phyloP scores from a whole-genome alignment of 1,140 invertebrate genomes.

The Leptopilina clavipes region DNA sequence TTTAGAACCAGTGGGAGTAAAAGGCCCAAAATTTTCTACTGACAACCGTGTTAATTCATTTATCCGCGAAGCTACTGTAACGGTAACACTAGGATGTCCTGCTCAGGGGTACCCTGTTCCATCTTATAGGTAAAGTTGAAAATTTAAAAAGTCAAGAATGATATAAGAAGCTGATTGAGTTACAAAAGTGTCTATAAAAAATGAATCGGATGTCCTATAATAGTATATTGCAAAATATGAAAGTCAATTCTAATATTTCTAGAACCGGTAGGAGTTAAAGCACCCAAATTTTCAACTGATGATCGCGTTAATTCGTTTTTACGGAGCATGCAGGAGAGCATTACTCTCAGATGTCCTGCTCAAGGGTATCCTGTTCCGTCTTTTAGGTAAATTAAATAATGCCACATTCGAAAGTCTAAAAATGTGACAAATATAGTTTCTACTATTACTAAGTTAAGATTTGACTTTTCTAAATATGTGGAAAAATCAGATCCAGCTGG shows the following conservation, averaged over 20 bases:
- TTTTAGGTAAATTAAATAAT: slow-evolving; percentile 76
- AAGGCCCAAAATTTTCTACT: slow-evolving; percentile 79
- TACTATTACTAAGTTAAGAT: not conserved
- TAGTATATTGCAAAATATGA: not conserved
- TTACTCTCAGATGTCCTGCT: slow-evolving; percentile 79
- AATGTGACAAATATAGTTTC: not conserved
- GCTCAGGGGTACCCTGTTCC: slow-evolving; percentile 84
- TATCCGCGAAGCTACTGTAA: slow-evolving; percentile 73
- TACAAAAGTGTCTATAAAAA: not conserved
- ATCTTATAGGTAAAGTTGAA: slow-evolving; percentile 70
- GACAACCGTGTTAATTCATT: slow-evolving; percentile 74
- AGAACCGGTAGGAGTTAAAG: slow-evolving; percentile 82
- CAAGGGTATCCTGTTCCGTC: slow-evolving; percentile 80
- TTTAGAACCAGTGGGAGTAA: slow-evolving; percentile 72
- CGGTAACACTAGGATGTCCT: slow-evolving; percentile 77
- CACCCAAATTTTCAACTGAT: slow-evolving; percentile 78
- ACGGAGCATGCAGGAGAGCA: slow-evolving; percentile 72
- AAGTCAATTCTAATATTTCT: slow-evolving; percentile 16
- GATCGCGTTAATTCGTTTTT: slow-evolving; percentile 74
- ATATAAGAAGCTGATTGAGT: not conserved
- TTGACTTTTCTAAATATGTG: not conserved
- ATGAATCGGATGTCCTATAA: not conserved
- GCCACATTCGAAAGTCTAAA: not conserved
- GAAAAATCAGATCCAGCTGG: slow-evolving; percentile 76
- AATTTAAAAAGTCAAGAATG: not conserved